Base-by-base conservation (phyloP, 2,113 vertebrate species). In the Nettapus auritus region DNA sequence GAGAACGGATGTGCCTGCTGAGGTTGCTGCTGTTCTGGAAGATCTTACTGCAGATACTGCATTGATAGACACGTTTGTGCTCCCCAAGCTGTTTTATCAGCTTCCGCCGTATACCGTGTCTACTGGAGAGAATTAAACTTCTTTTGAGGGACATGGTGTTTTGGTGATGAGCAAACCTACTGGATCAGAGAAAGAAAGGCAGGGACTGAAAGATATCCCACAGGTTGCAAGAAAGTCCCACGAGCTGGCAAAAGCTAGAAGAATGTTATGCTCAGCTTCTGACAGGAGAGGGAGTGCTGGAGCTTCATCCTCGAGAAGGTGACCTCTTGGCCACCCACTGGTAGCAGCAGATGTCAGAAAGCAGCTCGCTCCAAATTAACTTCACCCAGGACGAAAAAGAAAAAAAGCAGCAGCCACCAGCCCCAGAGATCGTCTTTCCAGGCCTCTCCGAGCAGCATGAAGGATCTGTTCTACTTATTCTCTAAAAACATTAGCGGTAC, bases 1-100 rank as follows among this genome's bases (percentile, higher is more conserved):
- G 99, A 7, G 99, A 99, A 38, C 99, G 98, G 96, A 99, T 98
- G 95, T 99, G 99, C 57, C 99, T 96, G 98, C 99, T 99, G 90
- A 99, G 98, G 97, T 99, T 99, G 98, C 99, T 99, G 99, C 99
- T 99, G 98, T 99, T 99, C 98, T 99, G 99, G 98, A 99, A 99
- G 97, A 99, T 96, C 97, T 99, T 99, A 94, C 97, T 99, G 97
- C 99, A 99, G 95, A 99, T 98, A 68, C 98, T 97, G 95, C 99
- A 99, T 96, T 99, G 98, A 97, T 99, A 99, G 22, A 99, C 98
- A 29, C 99, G 97, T 95, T 99, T 99, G 97, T 99, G 99, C 95
- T 99, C 99, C 60, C 99, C 98, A 25, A 98, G 98, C 79, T 98
- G 98, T 46, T 98, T 97, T 66, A 97, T 97, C 52, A 98, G 96